phyloP scores from a whole-genome alignment of 2,113 vertebrate species.

The Rutilus rutilus region DNA sequence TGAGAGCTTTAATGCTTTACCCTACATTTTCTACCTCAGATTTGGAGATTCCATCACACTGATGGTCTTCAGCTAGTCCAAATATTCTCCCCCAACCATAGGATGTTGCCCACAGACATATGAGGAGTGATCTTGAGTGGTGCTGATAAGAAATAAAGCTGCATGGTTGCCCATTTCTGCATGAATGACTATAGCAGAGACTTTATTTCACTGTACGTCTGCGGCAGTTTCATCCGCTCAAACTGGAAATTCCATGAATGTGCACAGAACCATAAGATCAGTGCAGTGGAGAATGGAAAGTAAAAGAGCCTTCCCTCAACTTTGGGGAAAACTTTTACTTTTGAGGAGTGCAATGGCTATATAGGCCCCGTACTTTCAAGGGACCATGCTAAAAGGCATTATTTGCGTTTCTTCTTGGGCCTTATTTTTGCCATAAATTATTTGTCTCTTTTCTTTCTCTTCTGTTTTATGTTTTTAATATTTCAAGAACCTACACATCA shows the following conservation, averaged over 20 bases:
- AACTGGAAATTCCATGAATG: slow-evolving; percentile 56
- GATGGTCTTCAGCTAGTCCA: background rate
- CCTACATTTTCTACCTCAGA: slow-evolving; percentile 33
- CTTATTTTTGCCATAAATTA: slow-evolving; percentile 75
- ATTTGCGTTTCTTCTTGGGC: slow-evolving; percentile 64
- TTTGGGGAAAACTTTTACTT: slow-evolving; percentile 3
- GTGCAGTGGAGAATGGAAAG: slow-evolving; percentile 46
- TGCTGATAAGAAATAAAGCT: slow-evolving; percentile 68
- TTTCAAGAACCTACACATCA: slow-evolving; percentile 71
- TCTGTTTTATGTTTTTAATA: slow-evolving; percentile 72
- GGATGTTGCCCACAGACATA: slow-evolving; percentile 66
- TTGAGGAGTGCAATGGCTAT: background rate
- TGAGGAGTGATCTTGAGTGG: slow-evolving; percentile 66
- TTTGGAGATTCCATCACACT: slow-evolving; percentile 18
- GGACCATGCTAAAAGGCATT: slow-evolving; percentile 63
- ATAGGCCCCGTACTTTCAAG: background rate
- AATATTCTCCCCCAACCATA: slow-evolving; percentile 41
- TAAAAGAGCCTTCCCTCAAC: background rate
- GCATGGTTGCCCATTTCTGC: slow-evolving; percentile 64
- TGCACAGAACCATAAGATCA: slow-evolving; percentile 60
- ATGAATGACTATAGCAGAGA: slow-evolving; percentile 54
- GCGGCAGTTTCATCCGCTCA: slow-evolving; percentile 41
- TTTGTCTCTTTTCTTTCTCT: slow-evolving; percentile 64
- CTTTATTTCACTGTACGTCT: slow-evolving; percentile 54
- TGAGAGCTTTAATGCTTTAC: slow-evolving; percentile 17